phyloP scores from a whole-genome alignment of 2,888 invertebrate genomes.

The Furcula furcula region DNA sequence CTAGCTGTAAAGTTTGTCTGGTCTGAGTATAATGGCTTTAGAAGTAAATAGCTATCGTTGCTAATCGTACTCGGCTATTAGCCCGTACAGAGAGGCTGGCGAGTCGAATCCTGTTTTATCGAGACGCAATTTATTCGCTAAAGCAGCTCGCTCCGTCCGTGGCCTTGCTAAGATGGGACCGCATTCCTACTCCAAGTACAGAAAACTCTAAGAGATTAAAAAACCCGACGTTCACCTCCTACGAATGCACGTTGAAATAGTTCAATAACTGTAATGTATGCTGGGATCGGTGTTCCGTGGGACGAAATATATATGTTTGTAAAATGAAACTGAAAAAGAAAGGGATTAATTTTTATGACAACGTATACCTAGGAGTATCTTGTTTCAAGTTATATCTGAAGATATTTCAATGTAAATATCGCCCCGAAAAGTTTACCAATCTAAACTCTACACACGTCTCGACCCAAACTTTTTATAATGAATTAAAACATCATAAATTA shows the following conservation, averaged over 20 bases:
- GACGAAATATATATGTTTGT: background rate
- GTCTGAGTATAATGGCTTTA: slow-evolving; percentile 43
- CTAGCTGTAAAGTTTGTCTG: slow-evolving; percentile 37
- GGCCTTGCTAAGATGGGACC: slow-evolving; percentile 60
- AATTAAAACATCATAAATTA: slow-evolving; percentile 61
- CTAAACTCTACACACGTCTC: slow-evolving; percentile 30
- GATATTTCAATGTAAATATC: slow-evolving; percentile 5
- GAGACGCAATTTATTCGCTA: slow-evolving; percentile 71
- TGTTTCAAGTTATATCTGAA: slow-evolving; percentile 4
- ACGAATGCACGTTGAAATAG: slow-evolving; percentile 11
- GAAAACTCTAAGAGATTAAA: slow-evolving; percentile 62
- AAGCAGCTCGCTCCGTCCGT: slow-evolving; percentile 62
- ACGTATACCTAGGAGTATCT: background rate
- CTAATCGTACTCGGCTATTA: slow-evolving; percentile 67
- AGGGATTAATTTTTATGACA: background rate
- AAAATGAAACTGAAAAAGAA: background rate
- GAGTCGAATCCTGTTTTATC: slow-evolving; percentile 61
- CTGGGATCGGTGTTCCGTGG: slow-evolving; percentile 4
- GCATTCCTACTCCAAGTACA: slow-evolving; percentile 67
- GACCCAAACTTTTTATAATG: slow-evolving; percentile 37
- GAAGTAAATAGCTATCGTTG: slow-evolving; percentile 59
- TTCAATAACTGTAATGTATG: slow-evolving; percentile 13
- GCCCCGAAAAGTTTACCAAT: slow-evolving; percentile 15
- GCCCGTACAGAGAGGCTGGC: slow-evolving; percentile 45
- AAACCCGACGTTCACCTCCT: slow-evolving; percentile 34